Base-by-base conservation (phyloP, 2,797 vertebrate genomes). In the Kryptolebias ocellatus region DNA sequence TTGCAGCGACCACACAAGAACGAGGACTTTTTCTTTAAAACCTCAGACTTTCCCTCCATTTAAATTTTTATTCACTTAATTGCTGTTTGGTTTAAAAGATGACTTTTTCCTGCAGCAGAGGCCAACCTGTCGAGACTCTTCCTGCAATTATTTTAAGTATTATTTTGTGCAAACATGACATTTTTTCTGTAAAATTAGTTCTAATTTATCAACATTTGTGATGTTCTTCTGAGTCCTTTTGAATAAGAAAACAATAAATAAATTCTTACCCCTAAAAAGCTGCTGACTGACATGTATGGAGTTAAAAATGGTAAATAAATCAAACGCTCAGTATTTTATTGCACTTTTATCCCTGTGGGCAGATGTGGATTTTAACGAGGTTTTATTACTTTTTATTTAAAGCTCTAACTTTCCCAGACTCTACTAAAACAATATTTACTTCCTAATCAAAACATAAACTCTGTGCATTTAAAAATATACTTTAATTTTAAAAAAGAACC, bases 1-100 rank as follows among this genome's bases (percentile, higher is more conserved):
- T 16, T 55, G 62, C 52, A 54, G n/a, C 60, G 50, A 70, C 42
- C 56, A 70, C 53, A 75, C 9, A 24, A 75, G 44, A 70, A 60
- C n/a, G 50, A 17, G 67, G 55, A 59, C 17, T 60, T 52, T 29
- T 18, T 28, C 15, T 17, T 9, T 7, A 12, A 39, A 42, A 4
- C 20, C 42, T 42, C 52, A 27, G 18, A 20, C 47, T 46, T 63
- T 39, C 11, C 11, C 10, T 3, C 10, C 0, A 16, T 4, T 14
- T 31, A 54, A 61, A 3, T 78, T 59, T 15, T 34, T 5, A 45
- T 45, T 67, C 4, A n/a, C 53, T 67, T 53, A 60, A 73, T 76
- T 52, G 42, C 4, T 59, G 50, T 29, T 60, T 14, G 3, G 1
- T 20, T 63, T 24, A n/a, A 57, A 62, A 53, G 1, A 31, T 1